Evolutionary conservation across 2,888 invertebrate genomes (phyloP).

Genomic region (Spodoptera picta): DNA sequence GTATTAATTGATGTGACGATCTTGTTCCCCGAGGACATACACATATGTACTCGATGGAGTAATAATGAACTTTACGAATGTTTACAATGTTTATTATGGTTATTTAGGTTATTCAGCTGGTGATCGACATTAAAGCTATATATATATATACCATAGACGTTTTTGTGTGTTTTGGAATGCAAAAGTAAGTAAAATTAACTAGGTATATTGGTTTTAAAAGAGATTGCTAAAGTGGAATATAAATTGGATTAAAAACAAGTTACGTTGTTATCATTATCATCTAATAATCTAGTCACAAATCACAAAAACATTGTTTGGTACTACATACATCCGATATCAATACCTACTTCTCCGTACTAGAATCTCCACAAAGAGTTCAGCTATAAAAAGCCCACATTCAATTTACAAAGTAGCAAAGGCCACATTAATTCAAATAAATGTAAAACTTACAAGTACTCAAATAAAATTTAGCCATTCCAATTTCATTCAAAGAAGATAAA

Average conservation of each 20-base stretch:
- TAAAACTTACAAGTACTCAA: slow-evolving; percentile 22
- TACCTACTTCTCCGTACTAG: too few species aligned
- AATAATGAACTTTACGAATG: slow-evolving; percentile 16
- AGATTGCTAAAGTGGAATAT: too few species aligned
- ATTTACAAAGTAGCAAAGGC: slow-evolving; percentile 11
- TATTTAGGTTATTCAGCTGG: not conserved
- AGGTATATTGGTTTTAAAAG: too few species aligned
- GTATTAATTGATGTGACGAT: slow-evolving; percentile 30
- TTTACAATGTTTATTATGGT: slow-evolving; percentile 4
- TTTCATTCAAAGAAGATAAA: slow-evolving; percentile 29
- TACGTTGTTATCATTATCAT: too few species aligned
- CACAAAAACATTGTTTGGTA: too few species aligned
- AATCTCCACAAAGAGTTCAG: not conserved
- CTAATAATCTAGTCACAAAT: too few species aligned
- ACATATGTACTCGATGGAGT: slow-evolving; percentile 6
- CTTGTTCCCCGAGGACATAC: slow-evolving; percentile 20
- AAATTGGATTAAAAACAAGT: too few species aligned
- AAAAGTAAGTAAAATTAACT: too few species aligned
- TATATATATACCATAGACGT: too few species aligned
- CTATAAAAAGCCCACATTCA: not conserved
- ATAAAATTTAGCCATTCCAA: slow-evolving; percentile 28
- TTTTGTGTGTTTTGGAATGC: too few species aligned
- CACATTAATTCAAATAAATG: slow-evolving; percentile 10
- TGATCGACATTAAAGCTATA: too few species aligned
- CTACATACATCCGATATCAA: too few species aligned